Evolutionary conservation across 2,797 vertebrate species (phyloP).

Genomic region (Catamblyrhynchus diadema): DNA sequence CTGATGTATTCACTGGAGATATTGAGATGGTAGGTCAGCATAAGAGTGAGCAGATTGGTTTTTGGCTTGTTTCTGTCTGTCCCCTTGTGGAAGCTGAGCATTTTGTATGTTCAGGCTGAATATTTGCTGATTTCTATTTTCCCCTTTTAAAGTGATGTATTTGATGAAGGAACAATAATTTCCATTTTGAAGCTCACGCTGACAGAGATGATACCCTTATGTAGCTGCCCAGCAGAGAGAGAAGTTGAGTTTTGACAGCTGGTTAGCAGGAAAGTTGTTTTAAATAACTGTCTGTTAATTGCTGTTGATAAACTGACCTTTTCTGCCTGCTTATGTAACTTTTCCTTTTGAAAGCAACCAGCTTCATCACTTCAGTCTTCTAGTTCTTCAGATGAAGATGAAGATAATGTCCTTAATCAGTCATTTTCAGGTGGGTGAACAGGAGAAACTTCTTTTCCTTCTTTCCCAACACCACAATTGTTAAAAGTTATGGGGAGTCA

Average conservation of each 20-base stretch:
- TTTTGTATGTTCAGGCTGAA: not conserved
- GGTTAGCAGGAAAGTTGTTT: not conserved
- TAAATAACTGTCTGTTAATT: not conserved
- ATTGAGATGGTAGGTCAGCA: not conserved
- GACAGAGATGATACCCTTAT: not conserved
- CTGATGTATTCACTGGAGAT: not conserved
- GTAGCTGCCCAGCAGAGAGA: not conserved
- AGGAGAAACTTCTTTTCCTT: not conserved
- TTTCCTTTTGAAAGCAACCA: constrained; percentile 63
- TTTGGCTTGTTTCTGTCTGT: not conserved
- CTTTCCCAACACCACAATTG: rapidly evolving
- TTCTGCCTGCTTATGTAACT: not conserved
- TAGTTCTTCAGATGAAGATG: constrained; percentile 75
- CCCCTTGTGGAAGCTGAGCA: not conserved
- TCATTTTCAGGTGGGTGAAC: constrained; percentile 72
- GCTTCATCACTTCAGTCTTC: constrained; percentile 74
- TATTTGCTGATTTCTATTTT: not conserved
- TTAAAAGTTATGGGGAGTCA: not conserved
- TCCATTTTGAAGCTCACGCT: not conserved
- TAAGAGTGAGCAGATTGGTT: not conserved
- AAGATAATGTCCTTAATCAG: constrained; percentile 63
- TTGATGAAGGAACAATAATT: not conserved
- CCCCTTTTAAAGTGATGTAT: not conserved
- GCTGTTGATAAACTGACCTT: not conserved
- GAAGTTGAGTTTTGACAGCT: not conserved